Percentiles rank a stretch among this genome's conserved stretches.
Conservation (phyloP, 2,888 invertebrate species). For the Apodemia mormo region DNA sequence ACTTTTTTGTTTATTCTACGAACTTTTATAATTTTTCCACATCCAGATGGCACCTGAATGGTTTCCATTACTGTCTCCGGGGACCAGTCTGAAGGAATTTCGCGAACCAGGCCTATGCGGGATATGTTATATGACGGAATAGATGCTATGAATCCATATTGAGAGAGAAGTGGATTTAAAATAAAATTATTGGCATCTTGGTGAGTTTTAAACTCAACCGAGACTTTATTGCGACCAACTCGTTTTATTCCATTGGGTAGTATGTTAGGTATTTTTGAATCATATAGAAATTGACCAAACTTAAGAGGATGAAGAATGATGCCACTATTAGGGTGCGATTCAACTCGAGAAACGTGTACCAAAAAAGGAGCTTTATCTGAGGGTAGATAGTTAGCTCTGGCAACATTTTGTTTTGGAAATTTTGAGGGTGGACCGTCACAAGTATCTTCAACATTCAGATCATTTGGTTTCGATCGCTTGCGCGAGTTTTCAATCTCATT, state of each 20-base stretch:
- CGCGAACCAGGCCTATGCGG: not conserved
- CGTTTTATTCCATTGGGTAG: not conserved
- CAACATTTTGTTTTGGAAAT: no score
- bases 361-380: not conserved
- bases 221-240: not conserved
- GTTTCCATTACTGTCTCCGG: not conserved
- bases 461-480: no score
- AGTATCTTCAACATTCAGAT: no score
- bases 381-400: no score
- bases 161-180: not conserved
- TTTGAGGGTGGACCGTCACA: no score
- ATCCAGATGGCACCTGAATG: not conserved
- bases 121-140: not conserved
- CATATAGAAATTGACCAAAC: not conserved
- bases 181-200: not conserved
- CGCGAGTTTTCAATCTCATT: no score
- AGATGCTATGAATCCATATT: not conserved
- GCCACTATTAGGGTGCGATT: not conserved
- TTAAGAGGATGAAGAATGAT: not conserved
- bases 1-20: not conserved
- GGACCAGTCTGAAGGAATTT: not conserved
- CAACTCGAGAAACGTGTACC: not conserved
- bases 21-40: not conserved
- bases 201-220: not conserved
- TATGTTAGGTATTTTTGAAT: not conserved